Base-by-base conservation (phyloP, 2,113 vertebrate genomes). In the Mohoua ochrocephala region DNA sequence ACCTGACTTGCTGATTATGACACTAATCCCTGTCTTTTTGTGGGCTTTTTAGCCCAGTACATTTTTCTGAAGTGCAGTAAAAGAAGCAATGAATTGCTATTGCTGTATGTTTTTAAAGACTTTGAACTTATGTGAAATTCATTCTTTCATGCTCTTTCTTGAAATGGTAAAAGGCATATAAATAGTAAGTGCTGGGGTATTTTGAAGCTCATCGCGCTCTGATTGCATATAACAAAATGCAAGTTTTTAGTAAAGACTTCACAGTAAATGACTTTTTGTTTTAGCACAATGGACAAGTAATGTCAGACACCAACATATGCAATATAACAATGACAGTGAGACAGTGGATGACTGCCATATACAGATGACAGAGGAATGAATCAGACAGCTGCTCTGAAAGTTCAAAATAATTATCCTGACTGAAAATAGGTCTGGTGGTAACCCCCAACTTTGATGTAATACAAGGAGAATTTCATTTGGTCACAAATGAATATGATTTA, bases 311-410 rank as follows among this genome's bases (percentile, higher is more conserved):
- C 54, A 91, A 50, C 70, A 19, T 69, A 61, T 41, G 79, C 78
- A 65, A 5, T 83, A 2, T 35, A 85, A 95, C 79, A 93, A 83
- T 91, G 84, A 31, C 65, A 96, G 35, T 76, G 87, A 76, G 63
- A 70, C 71, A 67, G 44, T 53, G 91, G 59, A 37, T 94, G 84
- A 94, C 80, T 87, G 44, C 39, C 88, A 44, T 53, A 69, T 85
- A 21, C 42, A 85, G 67, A 84, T 37, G 54, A 79, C 60, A 85
- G 84, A 75, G 61, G 70, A 78, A 54, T 95, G 94, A 96, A 93
- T 96, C 78, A 94, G 54, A 30, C 93, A 95, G 77, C 93, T 96
- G 81, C 84, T 91, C 63, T 90, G 75, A 96, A 97, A 97, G 94
- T 95, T 95, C 93, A 95, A 42, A 96, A 77, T 80, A 94, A 96